Evolutionary conservation across 2,113 vertebrate genomes (phyloP).

Genomic region (Tragelaphus buxtoni): DNA sequence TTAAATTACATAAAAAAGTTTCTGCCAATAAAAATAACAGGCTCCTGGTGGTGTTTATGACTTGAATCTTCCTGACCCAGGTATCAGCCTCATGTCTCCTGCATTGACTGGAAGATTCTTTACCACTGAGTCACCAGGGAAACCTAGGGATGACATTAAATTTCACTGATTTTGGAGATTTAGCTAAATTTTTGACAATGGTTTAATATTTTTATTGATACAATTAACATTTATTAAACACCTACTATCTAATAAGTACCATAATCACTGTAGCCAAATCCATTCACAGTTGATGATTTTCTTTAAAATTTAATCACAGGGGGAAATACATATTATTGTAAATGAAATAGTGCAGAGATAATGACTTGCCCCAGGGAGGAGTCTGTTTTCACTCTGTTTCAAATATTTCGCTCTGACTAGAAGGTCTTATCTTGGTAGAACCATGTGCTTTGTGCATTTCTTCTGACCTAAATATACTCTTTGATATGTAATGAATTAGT

Average conservation of each 20-base stretch:
- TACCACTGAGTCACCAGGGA: neutral
- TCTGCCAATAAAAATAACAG: neutral
- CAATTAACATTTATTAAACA: neutral
- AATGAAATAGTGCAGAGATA: neutral
- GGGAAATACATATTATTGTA: neutral
- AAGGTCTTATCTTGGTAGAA: constrained; percentile 23
- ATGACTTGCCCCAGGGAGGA: neutral
- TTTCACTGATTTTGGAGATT: neutral
- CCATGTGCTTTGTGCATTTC: neutral
- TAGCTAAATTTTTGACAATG: neutral
- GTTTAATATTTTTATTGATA: neutral
- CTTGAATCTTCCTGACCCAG: neutral
- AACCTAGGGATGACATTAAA: neutral
- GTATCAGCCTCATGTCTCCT: neutral
- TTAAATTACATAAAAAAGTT: neutral
- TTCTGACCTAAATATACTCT: neutral
- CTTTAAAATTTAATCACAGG: neutral
- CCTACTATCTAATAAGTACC: neutral
- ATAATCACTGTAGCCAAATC: neutral
- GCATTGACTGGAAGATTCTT: neutral
- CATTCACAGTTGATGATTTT: neutral
- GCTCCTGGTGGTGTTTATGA: neutral
- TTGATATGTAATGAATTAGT: neutral
- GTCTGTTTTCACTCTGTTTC: neutral
- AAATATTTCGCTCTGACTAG: neutral